Conservation (phyloP, 2,113 vertebrate species). For the Chloropsis hardwickii region DNA sequence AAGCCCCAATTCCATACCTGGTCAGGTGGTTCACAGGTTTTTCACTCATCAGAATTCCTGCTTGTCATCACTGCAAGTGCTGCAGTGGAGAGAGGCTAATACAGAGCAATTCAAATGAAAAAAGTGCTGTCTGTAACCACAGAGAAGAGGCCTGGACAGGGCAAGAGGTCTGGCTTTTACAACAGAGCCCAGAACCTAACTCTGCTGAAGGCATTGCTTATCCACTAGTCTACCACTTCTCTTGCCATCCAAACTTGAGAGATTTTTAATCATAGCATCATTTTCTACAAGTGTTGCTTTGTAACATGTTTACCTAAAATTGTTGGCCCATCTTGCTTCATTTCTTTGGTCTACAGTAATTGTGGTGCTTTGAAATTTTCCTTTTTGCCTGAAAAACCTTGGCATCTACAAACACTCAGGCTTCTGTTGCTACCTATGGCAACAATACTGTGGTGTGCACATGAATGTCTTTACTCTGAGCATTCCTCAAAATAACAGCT, state of each 20-base stretch:
- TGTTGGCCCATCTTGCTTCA: neutral
- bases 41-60: neutral
- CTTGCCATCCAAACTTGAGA: neutral
- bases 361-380: neutral
- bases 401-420: neutral
- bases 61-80: accelerated
- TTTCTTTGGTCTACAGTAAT: neutral
- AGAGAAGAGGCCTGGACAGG: neutral
- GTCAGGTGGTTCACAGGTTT: neutral
- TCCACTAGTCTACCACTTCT: neutral
- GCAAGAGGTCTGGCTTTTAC: neutral
- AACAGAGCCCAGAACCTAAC: neutral
- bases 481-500: neutral
- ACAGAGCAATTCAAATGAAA: neutral
- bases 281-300: accelerated
- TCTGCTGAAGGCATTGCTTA: neutral
- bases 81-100: neutral
- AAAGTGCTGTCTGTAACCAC: neutral
- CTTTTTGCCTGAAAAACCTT: neutral
- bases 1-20: neutral
- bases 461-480: neutral
- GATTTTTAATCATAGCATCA: neutral
- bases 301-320: neutral
- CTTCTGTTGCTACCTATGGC: neutral
- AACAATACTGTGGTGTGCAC: neutral